These are phyloP conservation scores for Galaxea fascicularis DNA, from an alignment of 92 coral and sea anemone genomes.

Conservation along the genomic window DNA sequence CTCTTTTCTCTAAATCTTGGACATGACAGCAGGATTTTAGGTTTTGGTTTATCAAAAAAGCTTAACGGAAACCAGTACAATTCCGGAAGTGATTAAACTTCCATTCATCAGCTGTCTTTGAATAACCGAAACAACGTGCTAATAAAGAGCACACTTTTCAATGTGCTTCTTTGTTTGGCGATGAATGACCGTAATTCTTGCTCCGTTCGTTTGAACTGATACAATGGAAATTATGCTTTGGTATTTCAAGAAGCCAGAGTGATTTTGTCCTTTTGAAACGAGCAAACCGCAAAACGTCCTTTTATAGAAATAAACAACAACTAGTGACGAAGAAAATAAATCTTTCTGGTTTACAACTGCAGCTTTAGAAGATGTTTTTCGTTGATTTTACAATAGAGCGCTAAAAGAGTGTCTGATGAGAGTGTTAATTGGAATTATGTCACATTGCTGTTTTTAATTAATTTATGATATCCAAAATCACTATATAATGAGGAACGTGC, in stretches of 20 bases:
- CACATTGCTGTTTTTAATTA: not conserved
- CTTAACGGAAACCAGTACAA: not conserved
- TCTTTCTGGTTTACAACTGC: constrained; percentile 3
- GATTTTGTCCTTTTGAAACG: constrained; percentile 13
- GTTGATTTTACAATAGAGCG: constrained; percentile 42
- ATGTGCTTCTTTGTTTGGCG: constrained; percentile 27
- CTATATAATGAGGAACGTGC: not conserved
- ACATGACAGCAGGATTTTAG: constrained; percentile 1
- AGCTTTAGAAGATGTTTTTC: not conserved
- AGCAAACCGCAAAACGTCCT: constrained; percentile 31
- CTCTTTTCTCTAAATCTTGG: not conserved
- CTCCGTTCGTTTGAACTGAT: not conserved
- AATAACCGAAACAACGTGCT: constrained; percentile 26
- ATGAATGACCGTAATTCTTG: constrained; percentile 10
- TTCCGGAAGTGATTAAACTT: constrained; percentile 34
- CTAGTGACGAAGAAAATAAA: not conserved
- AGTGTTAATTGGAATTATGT: constrained; percentile 61
- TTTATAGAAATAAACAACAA: constrained; percentile 15
- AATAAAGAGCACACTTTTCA: constrained; percentile 13
- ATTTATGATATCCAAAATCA: not conserved
- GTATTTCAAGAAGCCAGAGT: constrained; percentile 12
- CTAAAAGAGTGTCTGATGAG: constrained; percentile 41
- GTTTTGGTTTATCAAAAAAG: not conserved
- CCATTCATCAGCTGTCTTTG: constrained; percentile 40
- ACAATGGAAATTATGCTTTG: constrained; percentile 18